Base-by-base conservation (phyloP, 2,113 vertebrate genomes). In the Cavia porcellus region DNA sequence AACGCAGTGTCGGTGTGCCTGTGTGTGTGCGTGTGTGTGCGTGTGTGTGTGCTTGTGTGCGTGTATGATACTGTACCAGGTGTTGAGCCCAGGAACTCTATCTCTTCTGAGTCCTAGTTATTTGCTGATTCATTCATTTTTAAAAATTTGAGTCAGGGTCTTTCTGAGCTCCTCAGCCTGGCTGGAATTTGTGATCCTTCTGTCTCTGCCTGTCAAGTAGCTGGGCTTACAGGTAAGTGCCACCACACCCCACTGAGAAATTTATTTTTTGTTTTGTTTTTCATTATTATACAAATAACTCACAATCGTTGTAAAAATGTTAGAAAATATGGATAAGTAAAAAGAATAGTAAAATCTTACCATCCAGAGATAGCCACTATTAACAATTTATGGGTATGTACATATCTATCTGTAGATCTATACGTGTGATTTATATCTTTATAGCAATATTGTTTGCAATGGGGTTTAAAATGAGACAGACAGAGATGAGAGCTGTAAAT, bases 221-320 rank as follows among this genome's bases (percentile, higher is more conserved):
- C 75, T 50, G 75, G 42, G 22, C 38, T 77, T 77, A 77, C 74
- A 77, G 42, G 38, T 77, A 12, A 25, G 75, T 17, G 28, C 45
- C 45, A 32, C 75, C 75, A 79, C 45, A 14, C 45, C 25, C 75
- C 30, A 28, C 45, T 35, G 32, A 92, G 61, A n/a, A 52, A 25
- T 25, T 75, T 82, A 92, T 84, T 13, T 30, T 93, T 75, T 68
- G 35, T 4, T 83, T 94, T 87, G 17, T 62, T 38, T 94, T 86
- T 35, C 42, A 62, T 94, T 70, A 95, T 79, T 92, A 77, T 62
- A 83, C 57, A 94, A 93, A 86, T 86, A 92, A 95, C 86, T 86
- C 22, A 86, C 5, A 42, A 59, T 75, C 30, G 14, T 91, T 75
- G 38, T 5, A 66, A 94, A 70, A 68, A 68, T n/a, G 7, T 74